Evolutionary conservation across 2,888 invertebrate genomes (phyloP).

Genomic region (Xylophagus ater): DNA sequence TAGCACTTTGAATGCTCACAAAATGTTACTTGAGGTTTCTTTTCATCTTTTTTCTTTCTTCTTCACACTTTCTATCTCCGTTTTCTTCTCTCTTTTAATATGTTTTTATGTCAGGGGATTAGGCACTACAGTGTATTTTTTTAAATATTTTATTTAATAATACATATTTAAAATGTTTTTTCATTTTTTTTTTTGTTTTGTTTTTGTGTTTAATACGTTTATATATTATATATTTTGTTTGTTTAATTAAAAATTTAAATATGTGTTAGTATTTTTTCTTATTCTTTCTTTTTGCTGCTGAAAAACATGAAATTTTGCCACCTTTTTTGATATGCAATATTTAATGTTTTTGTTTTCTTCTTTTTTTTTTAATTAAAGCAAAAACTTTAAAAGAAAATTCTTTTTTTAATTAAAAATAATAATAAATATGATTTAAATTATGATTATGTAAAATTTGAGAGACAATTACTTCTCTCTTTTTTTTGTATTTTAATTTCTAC

Average conservation of each 20-base stretch:
- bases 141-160: conserved; percentile 5
- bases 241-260: conserved; percentile 7
- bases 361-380: background rate
- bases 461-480: conserved; percentile 9
- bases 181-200: conserved; percentile 7
- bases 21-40: no score
- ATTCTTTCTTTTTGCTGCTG: no score
- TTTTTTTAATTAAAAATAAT: background rate
- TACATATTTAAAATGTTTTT: conserved; percentile 8
- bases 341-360: background rate
- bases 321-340: conserved; percentile 7
- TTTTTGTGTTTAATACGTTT: no score
- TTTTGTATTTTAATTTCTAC: conserved; percentile 13
- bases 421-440: conserved; percentile 9
- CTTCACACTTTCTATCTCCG: no score
- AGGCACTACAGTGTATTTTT: conserved; percentile 28
- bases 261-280: conserved; percentile 8
- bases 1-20: no score
- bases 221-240: background rate
- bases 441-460: conserved; percentile 12
- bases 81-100: conserved; percentile 4
- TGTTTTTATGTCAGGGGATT: conserved; percentile 24
- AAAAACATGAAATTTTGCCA: no score
- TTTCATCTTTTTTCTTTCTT: no score
- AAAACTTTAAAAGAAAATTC: no score